phyloP scores from a whole-genome alignment of 2,797 vertebrate genomes.

The Molossus molossus region DNA sequence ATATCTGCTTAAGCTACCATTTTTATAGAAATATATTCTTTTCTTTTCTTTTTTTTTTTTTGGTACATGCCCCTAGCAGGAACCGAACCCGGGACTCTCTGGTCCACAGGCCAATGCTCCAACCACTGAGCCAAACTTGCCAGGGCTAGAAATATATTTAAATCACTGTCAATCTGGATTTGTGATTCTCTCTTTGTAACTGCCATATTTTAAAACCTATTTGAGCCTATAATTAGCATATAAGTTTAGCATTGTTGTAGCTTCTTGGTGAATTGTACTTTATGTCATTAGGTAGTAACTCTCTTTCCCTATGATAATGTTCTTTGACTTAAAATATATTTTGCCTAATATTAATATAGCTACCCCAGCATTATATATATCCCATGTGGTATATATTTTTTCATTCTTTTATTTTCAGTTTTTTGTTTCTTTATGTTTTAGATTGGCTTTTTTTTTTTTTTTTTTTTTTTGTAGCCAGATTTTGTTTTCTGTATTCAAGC shows the following conservation, averaged over 20 bases:
- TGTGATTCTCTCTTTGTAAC: background rate
- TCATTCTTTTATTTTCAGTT: too few species aligned
- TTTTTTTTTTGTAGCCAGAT: background rate
- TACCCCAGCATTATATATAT: background rate
- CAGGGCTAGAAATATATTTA: background rate
- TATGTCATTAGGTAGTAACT: background rate
- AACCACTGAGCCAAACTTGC: too few species aligned
- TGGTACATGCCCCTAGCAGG: too few species aligned
- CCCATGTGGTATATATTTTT: too few species aligned
- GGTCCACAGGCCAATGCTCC: too few species aligned
- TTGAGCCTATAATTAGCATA: background rate
- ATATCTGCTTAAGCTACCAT: background rate
- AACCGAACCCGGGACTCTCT: too few species aligned
- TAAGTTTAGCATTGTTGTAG: background rate
- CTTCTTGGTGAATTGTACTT: background rate
- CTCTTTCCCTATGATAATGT: background rate
- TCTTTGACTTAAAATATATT: conserved; percentile 1
- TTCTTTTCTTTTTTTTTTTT: too few species aligned
- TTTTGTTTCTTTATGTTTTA: too few species aligned
- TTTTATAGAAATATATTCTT: background rate
- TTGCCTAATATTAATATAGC: background rate
- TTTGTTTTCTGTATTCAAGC: background rate
- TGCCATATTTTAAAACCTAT: background rate
- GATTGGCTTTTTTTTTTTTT: background rate
- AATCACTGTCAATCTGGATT: background rate